These are phyloP conservation scores for Acestrorhynchus altus DNA, from an alignment of 2,797 vertebrate genomes.

Conservation along the genomic window DNA sequence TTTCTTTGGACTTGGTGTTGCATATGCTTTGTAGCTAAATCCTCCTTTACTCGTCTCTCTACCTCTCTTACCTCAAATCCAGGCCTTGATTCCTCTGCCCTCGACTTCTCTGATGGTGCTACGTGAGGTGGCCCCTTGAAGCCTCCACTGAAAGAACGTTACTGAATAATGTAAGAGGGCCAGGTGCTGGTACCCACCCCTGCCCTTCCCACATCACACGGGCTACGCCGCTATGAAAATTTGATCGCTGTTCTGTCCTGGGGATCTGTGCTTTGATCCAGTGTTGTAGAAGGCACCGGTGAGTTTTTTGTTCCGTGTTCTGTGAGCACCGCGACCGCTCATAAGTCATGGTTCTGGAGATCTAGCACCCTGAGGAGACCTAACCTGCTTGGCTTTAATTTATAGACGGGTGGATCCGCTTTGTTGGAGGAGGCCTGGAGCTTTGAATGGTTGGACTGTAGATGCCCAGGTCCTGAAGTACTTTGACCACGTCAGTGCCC, in stretches of 20 bases:
- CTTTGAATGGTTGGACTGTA: too few relatives aligned
- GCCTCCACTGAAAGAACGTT: slow-evolving; percentile 18
- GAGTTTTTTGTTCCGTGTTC: not conserved
- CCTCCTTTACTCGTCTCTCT: not conserved
- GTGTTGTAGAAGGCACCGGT: slow-evolving; percentile 1
- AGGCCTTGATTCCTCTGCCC: not conserved
- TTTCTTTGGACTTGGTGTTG: too few relatives aligned
- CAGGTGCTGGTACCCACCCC: slow-evolving; percentile 68
- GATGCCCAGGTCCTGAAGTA: too few relatives aligned
- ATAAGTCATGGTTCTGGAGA: too few relatives aligned
- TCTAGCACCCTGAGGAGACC: too few relatives aligned
- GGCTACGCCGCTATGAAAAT: slow-evolving; percentile 67
- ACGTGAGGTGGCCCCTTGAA: slow-evolving; percentile 4
- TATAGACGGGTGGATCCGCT: too few relatives aligned
- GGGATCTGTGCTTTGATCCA: slow-evolving; percentile 65
- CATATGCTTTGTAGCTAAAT: not conserved
- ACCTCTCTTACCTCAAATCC: not conserved
- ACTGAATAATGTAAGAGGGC: slow-evolving; percentile 80
- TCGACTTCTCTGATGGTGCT: slow-evolving; percentile 8
- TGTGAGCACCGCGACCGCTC: too few relatives aligned
- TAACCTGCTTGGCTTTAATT: too few relatives aligned
- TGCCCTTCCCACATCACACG: slow-evolving; percentile 55
- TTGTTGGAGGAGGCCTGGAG: too few relatives aligned
- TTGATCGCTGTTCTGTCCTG: slow-evolving; percentile 70
- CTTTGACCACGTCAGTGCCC: not conserved